These are phyloP conservation scores for Eolophus roseicapilla DNA, from an alignment of 2,113 vertebrate species.

Conservation along the genomic window DNA sequence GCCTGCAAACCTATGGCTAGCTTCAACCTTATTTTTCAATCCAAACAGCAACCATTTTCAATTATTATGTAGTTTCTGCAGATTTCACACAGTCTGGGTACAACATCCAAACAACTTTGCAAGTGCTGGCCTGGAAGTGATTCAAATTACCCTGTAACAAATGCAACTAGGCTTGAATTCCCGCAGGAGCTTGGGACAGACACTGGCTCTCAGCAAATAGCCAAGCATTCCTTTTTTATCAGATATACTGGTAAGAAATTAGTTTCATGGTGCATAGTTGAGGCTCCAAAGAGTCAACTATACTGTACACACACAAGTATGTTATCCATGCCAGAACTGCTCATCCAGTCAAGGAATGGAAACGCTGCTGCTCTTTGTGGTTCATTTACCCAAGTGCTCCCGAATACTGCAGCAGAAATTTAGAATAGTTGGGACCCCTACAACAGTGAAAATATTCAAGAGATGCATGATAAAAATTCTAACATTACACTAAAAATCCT, in stretches of 20 bases:
- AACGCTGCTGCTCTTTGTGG: conserved; percentile 57
- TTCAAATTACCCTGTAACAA: neutral
- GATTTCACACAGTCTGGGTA: neutral
- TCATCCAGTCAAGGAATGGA: conserved; percentile 61
- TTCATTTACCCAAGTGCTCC: conserved; percentile 46
- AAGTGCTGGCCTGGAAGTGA: neutral
- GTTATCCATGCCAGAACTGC: conserved; percentile 48
- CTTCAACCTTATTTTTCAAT: neutral
- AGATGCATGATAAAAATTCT: conserved; percentile 16
- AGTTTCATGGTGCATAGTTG: conserved; percentile 32
- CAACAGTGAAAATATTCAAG: neutral
- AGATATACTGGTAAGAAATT: conserved; percentile 28
- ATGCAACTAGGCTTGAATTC: neutral
- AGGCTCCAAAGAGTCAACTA: conserved; percentile 10
- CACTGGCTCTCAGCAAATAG: neutral
- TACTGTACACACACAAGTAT: conserved; percentile 34
- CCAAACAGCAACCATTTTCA: neutral
- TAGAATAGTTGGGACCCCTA: conserved; percentile 45
- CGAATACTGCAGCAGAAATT: conserved; percentile 4
- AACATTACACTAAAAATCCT: neutral
- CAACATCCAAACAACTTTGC: neutral
- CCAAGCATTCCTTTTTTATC: conserved; percentile 49
- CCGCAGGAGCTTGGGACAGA: neutral
- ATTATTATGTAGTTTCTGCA: neutral
- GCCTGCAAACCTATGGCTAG: neutral